A percentile compares a stretch with the other conserved stretches of the same genome.
Evolutionary conservation across 2,797 vertebrate species (phyloP).

Genomic region (Delichon dasypus): DNA sequence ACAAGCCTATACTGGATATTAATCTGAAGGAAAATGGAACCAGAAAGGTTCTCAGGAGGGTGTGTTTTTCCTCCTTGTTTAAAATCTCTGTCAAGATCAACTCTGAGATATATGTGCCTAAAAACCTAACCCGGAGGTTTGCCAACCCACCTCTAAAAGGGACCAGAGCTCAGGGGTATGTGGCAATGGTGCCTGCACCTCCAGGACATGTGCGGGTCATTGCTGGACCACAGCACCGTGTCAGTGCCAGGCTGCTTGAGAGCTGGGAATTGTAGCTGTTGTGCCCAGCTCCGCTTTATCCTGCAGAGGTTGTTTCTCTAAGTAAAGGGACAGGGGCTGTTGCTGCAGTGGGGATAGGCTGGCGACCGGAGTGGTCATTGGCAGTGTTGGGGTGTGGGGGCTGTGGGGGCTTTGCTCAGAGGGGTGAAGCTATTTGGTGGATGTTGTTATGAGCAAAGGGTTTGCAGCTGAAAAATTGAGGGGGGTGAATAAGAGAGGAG

Average conservation of each 20-base stretch:
- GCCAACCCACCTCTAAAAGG: neutral
- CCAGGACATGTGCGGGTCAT: neutral
- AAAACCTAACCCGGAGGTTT: neutral
- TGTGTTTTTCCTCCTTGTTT: neutral
- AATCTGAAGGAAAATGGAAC: neutral
- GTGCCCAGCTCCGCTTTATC: neutral
- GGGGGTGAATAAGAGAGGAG: neutral
- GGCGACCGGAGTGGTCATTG: accelerated
- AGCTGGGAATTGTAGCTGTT: neutral
- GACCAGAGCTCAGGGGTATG: neutral
- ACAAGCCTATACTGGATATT: neutral
- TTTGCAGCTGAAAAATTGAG: neutral
- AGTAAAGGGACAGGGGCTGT: neutral
- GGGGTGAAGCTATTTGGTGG: neutral
- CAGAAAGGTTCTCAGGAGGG: neutral
- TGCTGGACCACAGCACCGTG: accelerated
- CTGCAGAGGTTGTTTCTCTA: neutral
- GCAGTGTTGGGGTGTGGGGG: no score
- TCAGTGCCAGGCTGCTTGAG: neutral
- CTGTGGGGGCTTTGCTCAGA: neutral
- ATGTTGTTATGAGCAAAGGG: neutral
- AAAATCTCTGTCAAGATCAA: neutral
- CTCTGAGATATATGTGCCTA: neutral
- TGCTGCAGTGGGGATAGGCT: neutral
- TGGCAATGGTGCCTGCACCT: neutral